These are phyloP conservation scores for human (Homo sapiens) DNA, from an alignment of 2,113 vertebrate genomes.

Conservation along the genomic window GRCh38 chr14:48716501-48717000, in stretches of 20 bases:
- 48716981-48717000: neutral
- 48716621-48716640: neutral
- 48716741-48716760: neutral
- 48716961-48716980: neutral
- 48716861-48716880: neutral
- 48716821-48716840: neutral
- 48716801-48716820: neutral
- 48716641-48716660: neutral
- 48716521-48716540: neutral
- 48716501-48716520: neutral
- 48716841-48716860: neutral
- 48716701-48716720: neutral
- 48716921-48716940: neutral
- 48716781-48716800: neutral
- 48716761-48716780: neutral
- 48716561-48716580: neutral
- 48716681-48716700: neutral
- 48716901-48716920: neutral
- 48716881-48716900: neutral
- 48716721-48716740: neutral
- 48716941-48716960: neutral
- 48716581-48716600: neutral
- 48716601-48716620: neutral
- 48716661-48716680: neutral
- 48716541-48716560: neutral